Percentiles rank a stretch among this genome's conserved stretches.
Evolutionary conservation across 2,113 vertebrate genomes (phyloP).

Genomic region (Pontoporia blainvillei): DNA sequence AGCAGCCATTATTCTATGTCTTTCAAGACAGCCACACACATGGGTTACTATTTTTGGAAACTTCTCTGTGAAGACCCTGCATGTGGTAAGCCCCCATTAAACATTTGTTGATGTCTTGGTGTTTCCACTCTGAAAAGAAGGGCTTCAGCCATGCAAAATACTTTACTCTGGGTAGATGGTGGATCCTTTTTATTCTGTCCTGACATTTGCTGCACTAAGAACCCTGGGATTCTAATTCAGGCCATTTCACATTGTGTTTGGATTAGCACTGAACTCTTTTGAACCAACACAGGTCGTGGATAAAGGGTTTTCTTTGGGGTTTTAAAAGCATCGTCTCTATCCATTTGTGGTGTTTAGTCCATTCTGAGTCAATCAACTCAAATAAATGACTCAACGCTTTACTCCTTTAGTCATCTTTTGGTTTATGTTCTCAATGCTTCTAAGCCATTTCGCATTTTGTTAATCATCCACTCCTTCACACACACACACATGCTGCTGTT

Average conservation of each 20-base stretch:
- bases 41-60: neutral
- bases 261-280: neutral
- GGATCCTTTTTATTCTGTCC: neutral
- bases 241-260: neutral
- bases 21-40: neutral
- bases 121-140: neutral
- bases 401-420: neutral
- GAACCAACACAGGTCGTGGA: neutral
- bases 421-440: neutral
- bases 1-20: neutral
- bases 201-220: neutral
- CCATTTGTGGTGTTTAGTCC: neutral
- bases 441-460: neutral
- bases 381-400: neutral
- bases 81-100: neutral
- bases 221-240: neutral
- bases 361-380: neutral
- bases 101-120: neutral
- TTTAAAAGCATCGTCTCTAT: neutral
- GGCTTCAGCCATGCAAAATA: neutral
- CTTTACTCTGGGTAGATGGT: neutral
- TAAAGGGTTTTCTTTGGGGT: neutral
- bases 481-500: neutral
- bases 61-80: neutral
- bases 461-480: neutral